Base-by-base conservation (phyloP, 2,888 invertebrate genomes). In the Steinernema scapterisci region DNA sequence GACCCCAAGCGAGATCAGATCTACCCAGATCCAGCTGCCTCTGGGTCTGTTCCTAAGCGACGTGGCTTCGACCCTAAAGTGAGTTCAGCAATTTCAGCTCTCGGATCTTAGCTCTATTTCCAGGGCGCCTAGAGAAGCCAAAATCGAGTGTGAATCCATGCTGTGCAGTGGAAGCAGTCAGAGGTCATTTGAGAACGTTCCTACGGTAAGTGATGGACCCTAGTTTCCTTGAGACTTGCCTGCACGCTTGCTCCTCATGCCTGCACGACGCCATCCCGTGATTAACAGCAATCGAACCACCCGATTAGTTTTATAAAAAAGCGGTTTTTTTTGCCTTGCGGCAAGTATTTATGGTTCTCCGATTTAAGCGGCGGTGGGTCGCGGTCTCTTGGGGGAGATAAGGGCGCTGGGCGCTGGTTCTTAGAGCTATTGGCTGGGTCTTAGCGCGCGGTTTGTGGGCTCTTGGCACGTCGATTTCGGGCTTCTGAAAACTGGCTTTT, bases 311-410 rank as follows among this genome's bases (percentile, higher is more conserved):
- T 2, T 31, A 31, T 31, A 63, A 63, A 63, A 54, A 54, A 3
- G 25, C 25, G 31, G 63, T 63, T 63, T 63, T n/a, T n/a, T 63
- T 63, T 63, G 54, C 54, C 21, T 25, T 54, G 11, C 54, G 25
- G 54, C 13, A 13, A 13, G 6, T 13, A 54, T 54, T 54, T 54
- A 23, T 54, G 54, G 54, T 11, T 13, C 5, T 25, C 13, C 54
- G 54, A 11, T 23, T 54, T 54, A n/a, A 16, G 48, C 48, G 3
- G 48, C 48, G 48, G 48, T 54, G 21, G 25, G 54, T 23, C 25
- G 6, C 13, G 3, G 19, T 48, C 21, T 54, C 25, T 19, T 23
- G 11, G 54, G 13, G 5, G 54, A 54, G 54, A 23, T 13, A 23
- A 23, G n/a, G n/a, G n/a, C n/a, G n/a, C n/a, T n/a, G n/a, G n/a